Evolutionary conservation across 2,113 vertebrate species (phyloP).

Genomic region (Ranitomeya imitator): DNA sequence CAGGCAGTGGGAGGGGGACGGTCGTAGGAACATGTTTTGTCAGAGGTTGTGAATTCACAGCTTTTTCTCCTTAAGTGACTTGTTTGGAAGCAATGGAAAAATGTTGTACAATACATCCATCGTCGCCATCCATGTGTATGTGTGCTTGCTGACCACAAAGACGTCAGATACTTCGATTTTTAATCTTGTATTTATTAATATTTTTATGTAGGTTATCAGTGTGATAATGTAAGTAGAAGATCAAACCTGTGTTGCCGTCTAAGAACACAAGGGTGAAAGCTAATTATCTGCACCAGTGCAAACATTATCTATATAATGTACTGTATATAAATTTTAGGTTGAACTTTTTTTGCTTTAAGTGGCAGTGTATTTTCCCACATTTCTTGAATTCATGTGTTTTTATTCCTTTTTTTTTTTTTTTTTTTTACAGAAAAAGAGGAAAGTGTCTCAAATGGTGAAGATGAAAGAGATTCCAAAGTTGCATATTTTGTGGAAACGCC

Average conservation of each 20-base stretch:
- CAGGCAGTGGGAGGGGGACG: not conserved
- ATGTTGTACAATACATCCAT: not conserved
- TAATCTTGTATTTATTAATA: not conserved
- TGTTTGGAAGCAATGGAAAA: not conserved
- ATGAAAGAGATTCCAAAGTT: slow-evolving; percentile 77
- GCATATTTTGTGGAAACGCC: slow-evolving; percentile 95
- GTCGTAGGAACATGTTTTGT: not conserved
- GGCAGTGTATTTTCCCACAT: not conserved
- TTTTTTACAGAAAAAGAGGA: slow-evolving; percentile 78
- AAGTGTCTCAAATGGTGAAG: slow-evolving; percentile 74
- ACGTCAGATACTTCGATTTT: not conserved
- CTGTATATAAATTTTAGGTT: not conserved
- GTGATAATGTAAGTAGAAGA: too few species aligned
- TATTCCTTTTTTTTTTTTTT: slow-evolving; percentile 25
- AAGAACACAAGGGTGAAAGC: too few species aligned
- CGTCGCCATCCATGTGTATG: not conserved
- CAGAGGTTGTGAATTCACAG: not conserved
- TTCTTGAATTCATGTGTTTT: not conserved
- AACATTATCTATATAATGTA: too few species aligned
- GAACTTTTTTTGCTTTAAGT: not conserved
- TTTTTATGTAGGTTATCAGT: not conserved
- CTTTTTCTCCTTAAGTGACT: not conserved
- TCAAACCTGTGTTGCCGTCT: too few species aligned
- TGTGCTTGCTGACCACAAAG: not conserved
- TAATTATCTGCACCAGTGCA: too few species aligned